A percentile compares a stretch with the other conserved stretches of the same genome.
phyloP scores from a whole-genome alignment of 2,797 vertebrate species.

The Gobio occitaniae region DNA sequence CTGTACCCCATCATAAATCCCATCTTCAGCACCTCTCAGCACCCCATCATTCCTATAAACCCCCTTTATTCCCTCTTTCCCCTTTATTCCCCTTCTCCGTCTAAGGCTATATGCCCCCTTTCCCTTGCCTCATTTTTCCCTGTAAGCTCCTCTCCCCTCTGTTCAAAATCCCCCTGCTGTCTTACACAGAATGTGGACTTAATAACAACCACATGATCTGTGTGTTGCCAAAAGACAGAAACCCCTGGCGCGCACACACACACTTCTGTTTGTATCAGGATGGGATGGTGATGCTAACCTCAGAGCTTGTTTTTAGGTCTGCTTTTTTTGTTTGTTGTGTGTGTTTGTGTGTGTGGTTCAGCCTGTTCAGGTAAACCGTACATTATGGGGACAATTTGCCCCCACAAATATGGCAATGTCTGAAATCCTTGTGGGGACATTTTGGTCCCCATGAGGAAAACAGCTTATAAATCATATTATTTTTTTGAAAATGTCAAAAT shows the following conservation, averaged over 20 bases:
- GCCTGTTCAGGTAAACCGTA: not conserved
- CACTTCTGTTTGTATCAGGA: conserved; percentile 5
- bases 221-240: conserved; percentile 63
- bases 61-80: conserved; percentile 34
- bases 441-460: not conserved
- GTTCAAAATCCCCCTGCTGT: conserved; percentile 62
- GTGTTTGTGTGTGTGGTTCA: conserved; percentile 20
- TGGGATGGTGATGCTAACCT: not conserved
- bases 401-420: too few relatives aligned
- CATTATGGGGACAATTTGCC: not conserved
- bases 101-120: conserved; percentile 20
- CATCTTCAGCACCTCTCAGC: conserved; percentile 56
- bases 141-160: conserved; percentile 47
- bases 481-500: not conserved
- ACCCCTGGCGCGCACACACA: conserved; percentile 38
- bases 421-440: not conserved
- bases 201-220: conserved; percentile 77
- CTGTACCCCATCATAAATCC: conserved; percentile 19
- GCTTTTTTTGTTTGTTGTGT: conserved; percentile 11
- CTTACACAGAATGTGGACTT: conserved; percentile 65
- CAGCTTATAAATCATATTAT: not conserved
- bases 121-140: conserved; percentile 7
- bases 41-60: conserved; percentile 32
- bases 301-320: conserved; percentile 1
- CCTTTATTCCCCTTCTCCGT: conserved; percentile 25